Percentiles rank a stretch among this genome's conserved stretches.
phyloP scores from a whole-genome alignment of 2,888 invertebrate genomes.

The Diarsia brunnea region DNA sequence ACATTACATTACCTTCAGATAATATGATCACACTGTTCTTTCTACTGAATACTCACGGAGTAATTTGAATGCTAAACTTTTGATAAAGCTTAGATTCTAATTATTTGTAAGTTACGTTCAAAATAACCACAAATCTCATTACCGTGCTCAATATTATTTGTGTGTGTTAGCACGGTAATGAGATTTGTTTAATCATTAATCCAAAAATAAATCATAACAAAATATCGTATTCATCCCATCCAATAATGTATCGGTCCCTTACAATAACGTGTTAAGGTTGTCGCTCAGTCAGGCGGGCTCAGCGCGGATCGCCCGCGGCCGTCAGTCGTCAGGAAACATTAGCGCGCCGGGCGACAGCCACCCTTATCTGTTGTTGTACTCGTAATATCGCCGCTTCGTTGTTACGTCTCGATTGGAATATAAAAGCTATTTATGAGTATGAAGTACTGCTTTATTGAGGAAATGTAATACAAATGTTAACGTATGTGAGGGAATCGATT shows the following conservation, averaged over 20 bases:
- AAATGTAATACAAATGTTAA: slow-evolving; percentile 36
- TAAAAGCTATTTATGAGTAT: slow-evolving; percentile 52
- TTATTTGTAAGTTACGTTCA: background rate
- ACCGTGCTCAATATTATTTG: background rate
- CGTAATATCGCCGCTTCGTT: slow-evolving; percentile 40
- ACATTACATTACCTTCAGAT: background rate
- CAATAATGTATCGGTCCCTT: slow-evolving; percentile 3
- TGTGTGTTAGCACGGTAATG: no score
- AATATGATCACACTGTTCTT: background rate
- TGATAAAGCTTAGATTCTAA: background rate
- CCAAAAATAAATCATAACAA: slow-evolving; percentile 11
- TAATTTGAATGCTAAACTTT: background rate
- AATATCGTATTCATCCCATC: background rate
- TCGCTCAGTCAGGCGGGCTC: background rate
- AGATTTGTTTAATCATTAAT: no score
- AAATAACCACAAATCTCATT: background rate
- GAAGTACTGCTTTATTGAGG: slow-evolving; percentile 45
- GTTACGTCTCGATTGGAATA: slow-evolving; percentile 45
- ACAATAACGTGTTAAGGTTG: slow-evolving; percentile 1
- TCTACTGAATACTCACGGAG: background rate
- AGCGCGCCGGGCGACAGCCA: slow-evolving; percentile 27
- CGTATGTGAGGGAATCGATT: slow-evolving; percentile 14
- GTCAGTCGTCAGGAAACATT: slow-evolving; percentile 52
- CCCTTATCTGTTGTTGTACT: slow-evolving; percentile 39
- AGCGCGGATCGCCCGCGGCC: slow-evolving; percentile 31